A percentile compares a stretch with the other conserved stretches of the same genome.
Conservation (phyloP, 1,140 invertebrate genomes). For the Drosophila funebris region DNA sequence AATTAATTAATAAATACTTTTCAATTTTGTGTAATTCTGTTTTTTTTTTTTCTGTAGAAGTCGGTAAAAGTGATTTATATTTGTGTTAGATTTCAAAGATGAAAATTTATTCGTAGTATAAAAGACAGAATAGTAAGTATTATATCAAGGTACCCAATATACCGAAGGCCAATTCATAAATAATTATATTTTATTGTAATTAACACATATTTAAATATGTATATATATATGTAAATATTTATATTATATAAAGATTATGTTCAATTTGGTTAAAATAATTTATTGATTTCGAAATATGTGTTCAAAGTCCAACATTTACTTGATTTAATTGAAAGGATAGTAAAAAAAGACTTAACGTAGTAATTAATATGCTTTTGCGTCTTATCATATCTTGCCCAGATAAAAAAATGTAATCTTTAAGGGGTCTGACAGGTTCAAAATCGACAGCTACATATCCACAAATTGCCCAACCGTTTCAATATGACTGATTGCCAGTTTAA, state of each 20-base stretch:
- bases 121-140: constrained; percentile 10
- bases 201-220: constrained; percentile 48
- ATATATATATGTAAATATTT: constrained; percentile 38
- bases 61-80: not conserved
- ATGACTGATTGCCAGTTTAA: constrained; percentile 25
- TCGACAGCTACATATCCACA: constrained; percentile 41
- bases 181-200: constrained; percentile 48
- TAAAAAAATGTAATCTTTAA: constrained; percentile 53
- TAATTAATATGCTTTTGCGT: constrained; percentile 55
- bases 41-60: too few relatives aligned
- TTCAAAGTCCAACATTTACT: constrained; percentile 57
- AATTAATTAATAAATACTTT: too few relatives aligned
- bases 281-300: constrained; percentile 69
- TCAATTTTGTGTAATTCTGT: too few relatives aligned
- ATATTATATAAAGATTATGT: constrained; percentile 55
- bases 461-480: constrained; percentile 27
- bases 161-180: constrained; percentile 45
- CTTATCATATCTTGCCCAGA: constrained; percentile 48
- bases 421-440: constrained; percentile 45
- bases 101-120: constrained; percentile 24
- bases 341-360: constrained; percentile 67
- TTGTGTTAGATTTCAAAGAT: constrained; percentile 1
- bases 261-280: constrained; percentile 77
- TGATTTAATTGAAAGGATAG: constrained; percentile 53
- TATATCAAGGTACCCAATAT: constrained; percentile 30